Evolutionary conservation across 2,888 invertebrate species (phyloP).

Genomic region (Cataglyphis albicans): DNA sequence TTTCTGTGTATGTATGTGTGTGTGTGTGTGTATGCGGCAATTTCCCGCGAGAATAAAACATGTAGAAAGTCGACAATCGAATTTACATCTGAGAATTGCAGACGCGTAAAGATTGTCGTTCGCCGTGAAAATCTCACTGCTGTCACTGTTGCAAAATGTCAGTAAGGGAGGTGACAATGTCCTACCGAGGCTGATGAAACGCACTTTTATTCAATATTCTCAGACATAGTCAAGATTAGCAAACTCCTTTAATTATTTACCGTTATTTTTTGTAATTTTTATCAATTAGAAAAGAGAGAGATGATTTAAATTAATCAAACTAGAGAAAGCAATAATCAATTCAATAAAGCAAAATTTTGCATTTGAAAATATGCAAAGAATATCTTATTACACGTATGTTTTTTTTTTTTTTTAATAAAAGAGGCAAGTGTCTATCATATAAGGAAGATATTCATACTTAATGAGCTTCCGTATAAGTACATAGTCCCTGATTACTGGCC

Average conservation of each 20-base stretch:
- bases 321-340: not conserved
- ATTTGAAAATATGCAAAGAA: not conserved
- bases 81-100: slow-evolving; percentile 18
- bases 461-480: slow-evolving; percentile 24
- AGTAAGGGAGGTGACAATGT: not conserved
- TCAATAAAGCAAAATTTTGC: not conserved
- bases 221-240: not conserved
- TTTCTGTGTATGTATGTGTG: no score
- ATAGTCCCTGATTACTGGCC: slow-evolving; percentile 31
- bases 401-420: not conserved
- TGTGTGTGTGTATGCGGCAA: not conserved
- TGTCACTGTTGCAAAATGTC: slow-evolving; percentile 25
- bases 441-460: slow-evolving; percentile 24
- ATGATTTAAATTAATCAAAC: not conserved
- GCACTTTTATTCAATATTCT: not conserved
- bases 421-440: slow-evolving; percentile 5
- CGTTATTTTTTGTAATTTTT: not conserved
- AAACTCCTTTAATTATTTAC: not conserved
- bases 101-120: slow-evolving; percentile 49
- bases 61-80: slow-evolving; percentile 18
- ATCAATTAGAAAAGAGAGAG: not conserved
- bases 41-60: not conserved
- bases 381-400: not conserved
- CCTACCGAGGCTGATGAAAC: not conserved
- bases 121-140: slow-evolving; percentile 58